Evolutionary conservation across 2,797 vertebrate species (phyloP).

Genomic region (Falco concolor): DNA sequence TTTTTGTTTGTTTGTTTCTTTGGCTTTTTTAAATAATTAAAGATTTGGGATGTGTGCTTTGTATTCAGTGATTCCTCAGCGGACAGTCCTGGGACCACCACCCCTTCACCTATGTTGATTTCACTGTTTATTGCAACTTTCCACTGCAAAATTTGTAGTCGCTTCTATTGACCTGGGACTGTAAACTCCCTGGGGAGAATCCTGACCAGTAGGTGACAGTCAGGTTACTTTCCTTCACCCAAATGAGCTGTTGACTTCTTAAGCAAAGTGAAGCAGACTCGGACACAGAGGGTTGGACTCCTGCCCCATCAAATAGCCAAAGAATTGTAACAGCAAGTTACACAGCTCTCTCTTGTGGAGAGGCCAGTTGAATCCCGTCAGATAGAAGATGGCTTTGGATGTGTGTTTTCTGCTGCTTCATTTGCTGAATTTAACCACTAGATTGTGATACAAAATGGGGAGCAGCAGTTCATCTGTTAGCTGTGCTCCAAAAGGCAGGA

Average conservation of each 20-base stretch:
- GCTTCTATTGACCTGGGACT: not conserved
- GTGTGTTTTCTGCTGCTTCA: not conserved
- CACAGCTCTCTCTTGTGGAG: not conserved
- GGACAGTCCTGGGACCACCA: not conserved
- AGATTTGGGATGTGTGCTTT: not conserved
- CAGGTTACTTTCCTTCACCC: not conserved
- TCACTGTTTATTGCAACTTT: not conserved
- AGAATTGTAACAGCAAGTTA: not conserved
- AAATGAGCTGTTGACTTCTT: not conserved
- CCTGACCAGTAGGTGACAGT: not conserved
- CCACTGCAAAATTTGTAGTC: not conserved
- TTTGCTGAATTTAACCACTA: not conserved
- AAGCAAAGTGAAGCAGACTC: not conserved
- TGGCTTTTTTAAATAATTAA: not conserved
- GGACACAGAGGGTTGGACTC: not conserved
- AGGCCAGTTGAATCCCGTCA: not conserved
- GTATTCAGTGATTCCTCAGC: rapidly evolving
- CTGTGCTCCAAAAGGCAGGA: not conserved
- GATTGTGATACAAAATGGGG: not conserved
- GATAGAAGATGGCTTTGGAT: not conserved
- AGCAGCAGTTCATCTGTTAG: not conserved
- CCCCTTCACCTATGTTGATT: not conserved
- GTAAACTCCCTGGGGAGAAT: not conserved
- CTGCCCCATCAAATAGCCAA: not conserved
- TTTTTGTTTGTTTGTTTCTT: not conserved